Evolutionary conservation across 2,113 vertebrate genomes (phyloP).

Genomic region (Sialia sialis): DNA sequence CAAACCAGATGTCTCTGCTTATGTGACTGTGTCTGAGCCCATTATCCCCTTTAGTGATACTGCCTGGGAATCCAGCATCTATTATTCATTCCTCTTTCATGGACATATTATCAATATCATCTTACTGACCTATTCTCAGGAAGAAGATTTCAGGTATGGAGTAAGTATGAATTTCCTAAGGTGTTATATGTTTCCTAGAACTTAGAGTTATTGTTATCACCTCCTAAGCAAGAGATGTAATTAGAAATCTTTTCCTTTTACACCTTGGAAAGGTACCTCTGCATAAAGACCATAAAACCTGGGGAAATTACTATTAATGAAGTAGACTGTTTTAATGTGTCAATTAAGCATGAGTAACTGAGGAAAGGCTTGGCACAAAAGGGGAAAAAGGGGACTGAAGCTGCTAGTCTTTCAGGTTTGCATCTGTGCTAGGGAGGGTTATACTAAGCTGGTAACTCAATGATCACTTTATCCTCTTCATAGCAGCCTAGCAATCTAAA

Average conservation of each 20-base stretch:
- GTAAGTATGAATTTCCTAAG: neutral
- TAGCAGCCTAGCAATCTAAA: neutral
- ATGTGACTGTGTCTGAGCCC: neutral
- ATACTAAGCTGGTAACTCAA: neutral
- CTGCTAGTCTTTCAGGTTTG: neutral
- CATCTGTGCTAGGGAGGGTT: neutral
- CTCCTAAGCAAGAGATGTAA: neutral
- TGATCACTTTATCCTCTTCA: neutral
- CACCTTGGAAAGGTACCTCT: neutral
- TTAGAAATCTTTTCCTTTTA: neutral
- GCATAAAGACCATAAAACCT: neutral
- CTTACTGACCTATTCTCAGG: rapidly evolving
- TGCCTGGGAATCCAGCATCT: neutral
- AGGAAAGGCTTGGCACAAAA: neutral
- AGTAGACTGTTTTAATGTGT: neutral
- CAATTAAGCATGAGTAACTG: neutral
- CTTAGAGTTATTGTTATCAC: rapidly evolving
- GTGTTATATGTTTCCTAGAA: neutral
- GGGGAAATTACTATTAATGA: neutral
- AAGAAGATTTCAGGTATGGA: neutral
- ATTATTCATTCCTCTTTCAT: neutral
- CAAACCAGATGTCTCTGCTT: neutral
- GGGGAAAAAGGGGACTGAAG: neutral
- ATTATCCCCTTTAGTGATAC: neutral
- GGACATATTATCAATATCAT: neutral